Evolutionary conservation across 1,140 invertebrate species (phyloP).

Genomic region (Periplaneta americana): DNA sequence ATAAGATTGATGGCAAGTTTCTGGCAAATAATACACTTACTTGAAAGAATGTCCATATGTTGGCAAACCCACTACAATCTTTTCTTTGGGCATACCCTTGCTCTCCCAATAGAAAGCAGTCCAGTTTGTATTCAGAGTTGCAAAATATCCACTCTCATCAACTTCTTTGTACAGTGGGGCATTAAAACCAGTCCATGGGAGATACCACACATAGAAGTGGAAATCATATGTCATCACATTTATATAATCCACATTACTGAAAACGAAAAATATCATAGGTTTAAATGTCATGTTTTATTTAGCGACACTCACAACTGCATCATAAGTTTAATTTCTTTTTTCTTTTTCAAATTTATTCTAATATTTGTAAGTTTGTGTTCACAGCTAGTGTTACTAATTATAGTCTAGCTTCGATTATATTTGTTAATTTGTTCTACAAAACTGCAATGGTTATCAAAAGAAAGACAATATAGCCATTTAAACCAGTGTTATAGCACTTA

Average conservation of each 20-base stretch:
- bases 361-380: no score
- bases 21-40: constrained; percentile 40
- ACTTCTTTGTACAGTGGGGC: constrained; percentile 61
- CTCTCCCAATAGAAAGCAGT: constrained; percentile 72
- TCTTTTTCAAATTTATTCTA: no score
- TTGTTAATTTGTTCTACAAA: no score
- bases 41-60: constrained; percentile 82
- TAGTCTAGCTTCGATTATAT: no score
- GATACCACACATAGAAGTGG: constrained; percentile 68
- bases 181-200: constrained; percentile 78
- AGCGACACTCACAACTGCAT: no score
- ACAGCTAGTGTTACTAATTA: no score
- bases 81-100: constrained; percentile 73
- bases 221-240: constrained; percentile 90
- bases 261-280: constrained; percentile 30
- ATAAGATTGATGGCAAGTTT: no score
- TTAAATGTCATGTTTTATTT: no score
- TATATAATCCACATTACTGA: constrained; percentile 71
- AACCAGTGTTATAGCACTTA: no score
- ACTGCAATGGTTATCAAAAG: no score
- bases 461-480: no score
- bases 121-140: constrained; percentile 76
- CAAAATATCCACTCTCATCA: constrained; percentile 57
- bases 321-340: no score
- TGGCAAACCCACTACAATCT: constrained; percentile 83